Conservation (phyloP, 2,113 vertebrate genomes). For the Nanorana parkeri region DNA sequence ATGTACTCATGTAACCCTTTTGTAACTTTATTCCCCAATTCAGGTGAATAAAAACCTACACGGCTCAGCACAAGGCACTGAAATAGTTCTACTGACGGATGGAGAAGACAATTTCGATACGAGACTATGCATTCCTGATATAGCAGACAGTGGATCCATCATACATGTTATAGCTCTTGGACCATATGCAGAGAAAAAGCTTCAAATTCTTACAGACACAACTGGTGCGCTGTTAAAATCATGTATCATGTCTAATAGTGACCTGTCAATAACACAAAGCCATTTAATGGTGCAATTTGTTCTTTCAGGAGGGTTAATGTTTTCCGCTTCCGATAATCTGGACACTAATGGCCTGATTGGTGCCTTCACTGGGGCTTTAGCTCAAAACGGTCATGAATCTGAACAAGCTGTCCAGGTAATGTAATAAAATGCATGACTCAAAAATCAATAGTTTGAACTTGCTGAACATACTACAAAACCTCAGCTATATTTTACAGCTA, state of each 20-base stretch:
- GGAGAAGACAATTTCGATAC: slow-evolving; percentile 55
- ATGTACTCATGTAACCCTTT: too few relatives aligned
- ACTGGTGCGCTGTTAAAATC: slow-evolving; percentile 63
- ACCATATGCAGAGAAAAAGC: slow-evolving; percentile 40
- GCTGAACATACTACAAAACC: too few relatives aligned
- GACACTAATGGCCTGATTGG: slow-evolving; percentile 62
- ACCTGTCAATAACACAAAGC: too few relatives aligned
- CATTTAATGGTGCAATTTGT: too few relatives aligned
- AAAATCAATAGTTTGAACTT: too few relatives aligned
- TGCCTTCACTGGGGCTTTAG: slow-evolving; percentile 66
- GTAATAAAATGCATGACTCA: not conserved
- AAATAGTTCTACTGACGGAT: slow-evolving; percentile 69
- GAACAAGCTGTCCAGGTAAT: slow-evolving; percentile 70
- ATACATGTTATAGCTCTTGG: slow-evolving; percentile 70
- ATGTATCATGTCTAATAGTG: not conserved
- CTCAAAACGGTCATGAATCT: slow-evolving; percentile 62
- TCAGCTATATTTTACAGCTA: too few relatives aligned
- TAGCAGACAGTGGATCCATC: slow-evolving; percentile 62
- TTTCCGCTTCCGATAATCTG: slow-evolving; percentile 54
- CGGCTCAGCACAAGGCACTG: slow-evolving; percentile 63
- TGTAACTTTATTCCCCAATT: not conserved
- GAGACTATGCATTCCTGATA: slow-evolving; percentile 57
- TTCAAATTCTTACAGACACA: slow-evolving; percentile 62
- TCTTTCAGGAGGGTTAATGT: slow-evolving; percentile 63
- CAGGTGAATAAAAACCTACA: slow-evolving; percentile 66